A percentile compares a stretch with the other conserved stretches of the same genome.
Evolutionary conservation across 2,113 vertebrate genomes (phyloP).

Genomic region (Ictidomys tridecemlineatus): DNA sequence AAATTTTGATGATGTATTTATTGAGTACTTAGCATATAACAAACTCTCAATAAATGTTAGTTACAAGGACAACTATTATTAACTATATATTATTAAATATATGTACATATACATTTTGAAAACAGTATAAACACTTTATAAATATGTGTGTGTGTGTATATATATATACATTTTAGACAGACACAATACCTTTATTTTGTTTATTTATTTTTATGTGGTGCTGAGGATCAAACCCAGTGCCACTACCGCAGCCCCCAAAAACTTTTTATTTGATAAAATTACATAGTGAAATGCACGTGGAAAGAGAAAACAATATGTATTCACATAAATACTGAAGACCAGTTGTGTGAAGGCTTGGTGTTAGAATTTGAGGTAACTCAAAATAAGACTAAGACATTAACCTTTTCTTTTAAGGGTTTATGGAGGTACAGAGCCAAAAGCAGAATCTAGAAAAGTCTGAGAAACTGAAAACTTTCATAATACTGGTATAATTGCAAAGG

Average conservation of each 20-base stretch:
- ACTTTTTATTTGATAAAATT: not conserved
- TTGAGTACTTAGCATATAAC: not conserved
- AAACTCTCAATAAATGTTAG: not conserved
- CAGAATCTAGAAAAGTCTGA: not conserved
- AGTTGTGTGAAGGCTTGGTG: not conserved
- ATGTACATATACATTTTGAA: not conserved
- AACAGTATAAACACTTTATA: not conserved
- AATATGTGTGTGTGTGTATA: too few relatives aligned
- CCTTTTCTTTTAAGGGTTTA: not conserved
- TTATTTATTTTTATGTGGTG: too few relatives aligned
- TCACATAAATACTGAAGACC: not conserved
- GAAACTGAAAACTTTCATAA: not conserved
- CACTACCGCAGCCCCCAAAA: too few relatives aligned
- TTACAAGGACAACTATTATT: not conserved
- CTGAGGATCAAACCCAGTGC: too few relatives aligned
- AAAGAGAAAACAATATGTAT: not conserved
- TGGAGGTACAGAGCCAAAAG: not conserved
- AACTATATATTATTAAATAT: not conserved
- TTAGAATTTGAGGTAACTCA: not conserved
- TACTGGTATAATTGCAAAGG: not conserved
- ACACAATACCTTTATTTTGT: too few relatives aligned
- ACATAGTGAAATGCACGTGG: not conserved
- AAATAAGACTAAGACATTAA: not conserved
- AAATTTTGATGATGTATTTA: slow-evolving; percentile 5
- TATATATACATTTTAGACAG: too few relatives aligned